Evolutionary conservation across 2,113 vertebrate genomes (phyloP).

Genomic region (Nothobranchius kuhntae): DNA sequence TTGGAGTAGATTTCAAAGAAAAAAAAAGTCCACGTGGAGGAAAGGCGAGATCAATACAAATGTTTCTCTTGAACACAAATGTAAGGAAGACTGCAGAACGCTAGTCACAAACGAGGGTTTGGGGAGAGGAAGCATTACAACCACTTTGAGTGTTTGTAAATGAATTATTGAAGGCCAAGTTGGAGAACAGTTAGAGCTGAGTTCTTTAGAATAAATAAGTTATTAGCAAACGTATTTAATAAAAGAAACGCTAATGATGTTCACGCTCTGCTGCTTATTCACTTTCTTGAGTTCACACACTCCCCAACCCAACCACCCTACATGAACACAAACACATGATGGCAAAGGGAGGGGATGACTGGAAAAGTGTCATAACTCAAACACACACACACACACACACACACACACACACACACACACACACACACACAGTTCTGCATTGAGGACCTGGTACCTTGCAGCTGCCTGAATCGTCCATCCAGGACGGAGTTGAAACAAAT

Average conservation of each 20-base stretch:
- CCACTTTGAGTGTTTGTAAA: conserved; percentile 55
- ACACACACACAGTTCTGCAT: conserved; percentile 13
- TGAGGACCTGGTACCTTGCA: conserved; percentile 79
- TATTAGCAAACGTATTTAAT: conserved; percentile 40
- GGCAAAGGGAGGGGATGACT: conserved; percentile 40
- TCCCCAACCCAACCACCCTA: conserved; percentile 20
- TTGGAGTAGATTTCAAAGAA: conserved; percentile 12
- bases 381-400: conserved; percentile 13
- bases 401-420: conserved; percentile 18
- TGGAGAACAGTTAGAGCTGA: conserved; percentile 70
- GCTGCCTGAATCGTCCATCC: conserved; percentile 82
- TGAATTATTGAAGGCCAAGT: conserved; percentile 70
- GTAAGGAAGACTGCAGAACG: neutral
- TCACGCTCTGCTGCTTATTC: neutral
- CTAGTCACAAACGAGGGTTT: conserved; percentile 20
- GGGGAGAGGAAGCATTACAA: conserved; percentile 31
- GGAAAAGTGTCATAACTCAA: conserved; percentile 3
- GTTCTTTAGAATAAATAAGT: conserved; percentile 68
- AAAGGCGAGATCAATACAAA: conserved; percentile 5
- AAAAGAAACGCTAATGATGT: conserved; percentile 16
- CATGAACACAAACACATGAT: conserved; percentile 23
- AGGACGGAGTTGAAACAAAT: conserved; percentile 81
- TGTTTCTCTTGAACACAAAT: conserved; percentile 21
- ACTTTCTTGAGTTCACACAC: conserved; percentile 21
- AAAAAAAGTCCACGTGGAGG: neutral